phyloP scores from a whole-genome alignment of 2,797 vertebrate genomes.

The Sebastiscus albofasciatus region DNA sequence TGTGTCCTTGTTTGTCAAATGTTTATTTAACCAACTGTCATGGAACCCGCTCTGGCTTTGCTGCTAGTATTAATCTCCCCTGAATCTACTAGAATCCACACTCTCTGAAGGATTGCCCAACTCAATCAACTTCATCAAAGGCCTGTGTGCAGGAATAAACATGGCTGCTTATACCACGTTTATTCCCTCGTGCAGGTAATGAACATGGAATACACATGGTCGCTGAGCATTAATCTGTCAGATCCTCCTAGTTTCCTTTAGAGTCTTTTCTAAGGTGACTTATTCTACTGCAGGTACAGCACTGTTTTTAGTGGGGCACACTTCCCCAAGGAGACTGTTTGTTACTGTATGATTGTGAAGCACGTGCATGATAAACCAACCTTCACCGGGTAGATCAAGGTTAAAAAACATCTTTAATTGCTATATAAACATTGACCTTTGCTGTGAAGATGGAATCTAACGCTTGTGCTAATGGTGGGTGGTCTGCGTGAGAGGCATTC shows the following conservation, averaged over 20 bases:
- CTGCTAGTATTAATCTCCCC: neutral
- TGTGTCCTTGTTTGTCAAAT: slow-evolving; percentile 3
- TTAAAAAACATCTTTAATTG: slow-evolving; percentile 68
- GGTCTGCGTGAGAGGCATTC: slow-evolving; percentile 18
- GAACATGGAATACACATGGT: neutral
- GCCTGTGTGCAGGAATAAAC: neutral
- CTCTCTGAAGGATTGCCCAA: neutral
- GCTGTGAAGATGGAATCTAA: slow-evolving; percentile 37
- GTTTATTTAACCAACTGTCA: neutral
- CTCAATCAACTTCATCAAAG: slow-evolving; percentile 21
- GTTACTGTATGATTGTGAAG: slow-evolving; percentile 27
- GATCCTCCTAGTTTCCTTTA: neutral
- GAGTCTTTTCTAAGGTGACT: slow-evolving; percentile 3
- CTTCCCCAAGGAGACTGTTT: slow-evolving; percentile 34
- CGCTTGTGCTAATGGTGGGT: slow-evolving; percentile 33
- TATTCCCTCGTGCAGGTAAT: neutral
- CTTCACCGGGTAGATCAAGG: slow-evolving; percentile 54
- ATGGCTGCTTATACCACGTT: neutral
- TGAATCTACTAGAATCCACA: neutral
- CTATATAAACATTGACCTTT: slow-evolving; percentile 63
- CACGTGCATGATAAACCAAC: slow-evolving; percentile 24
- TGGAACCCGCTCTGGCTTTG: neutral
- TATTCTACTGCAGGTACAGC: slow-evolving; percentile 8
- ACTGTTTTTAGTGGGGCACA: slow-evolving; percentile 5
- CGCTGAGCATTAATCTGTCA: neutral